Evolutionary conservation across 2,797 vertebrate species (phyloP).

Genomic region (Florisuga fusca): DNA sequence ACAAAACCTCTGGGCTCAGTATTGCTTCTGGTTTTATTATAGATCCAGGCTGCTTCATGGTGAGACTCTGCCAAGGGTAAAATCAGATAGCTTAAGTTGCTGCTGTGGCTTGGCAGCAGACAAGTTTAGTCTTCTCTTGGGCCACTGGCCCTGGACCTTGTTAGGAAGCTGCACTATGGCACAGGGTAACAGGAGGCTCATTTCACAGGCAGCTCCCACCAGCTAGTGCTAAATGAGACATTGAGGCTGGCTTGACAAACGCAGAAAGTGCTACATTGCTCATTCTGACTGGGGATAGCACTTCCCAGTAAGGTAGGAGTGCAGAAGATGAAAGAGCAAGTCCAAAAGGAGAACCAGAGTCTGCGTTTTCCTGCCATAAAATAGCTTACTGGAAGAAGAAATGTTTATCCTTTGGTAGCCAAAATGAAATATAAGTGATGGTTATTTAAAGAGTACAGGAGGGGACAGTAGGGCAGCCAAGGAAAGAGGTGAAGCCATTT

Average conservation of each 20-base stretch:
- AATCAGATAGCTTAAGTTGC: neutral
- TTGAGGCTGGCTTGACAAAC: neutral
- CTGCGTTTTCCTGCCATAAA: neutral
- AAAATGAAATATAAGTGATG: neutral
- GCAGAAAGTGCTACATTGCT: neutral
- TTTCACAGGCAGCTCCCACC: neutral
- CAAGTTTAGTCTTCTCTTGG: neutral
- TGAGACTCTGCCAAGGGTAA: conserved; percentile 1
- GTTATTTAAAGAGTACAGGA: neutral
- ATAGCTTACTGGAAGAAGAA: neutral
- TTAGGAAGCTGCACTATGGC: fast-evolving
- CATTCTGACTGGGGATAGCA: neutral
- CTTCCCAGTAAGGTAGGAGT: neutral
- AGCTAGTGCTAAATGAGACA: neutral
- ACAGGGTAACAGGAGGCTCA: neutral
- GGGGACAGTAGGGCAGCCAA: neutral
- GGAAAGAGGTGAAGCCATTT: neutral
- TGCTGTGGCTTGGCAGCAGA: conserved; percentile 30
- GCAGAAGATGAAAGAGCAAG: neutral
- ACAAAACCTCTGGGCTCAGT: neutral
- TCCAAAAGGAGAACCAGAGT: neutral
- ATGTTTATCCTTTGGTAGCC: neutral
- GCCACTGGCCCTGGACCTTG: neutral
- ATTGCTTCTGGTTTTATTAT: neutral
- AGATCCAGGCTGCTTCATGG: neutral